These are phyloP conservation scores for Abscondita cerata DNA, from an alignment of 2,888 invertebrate species.

Conservation along the genomic window DNA sequence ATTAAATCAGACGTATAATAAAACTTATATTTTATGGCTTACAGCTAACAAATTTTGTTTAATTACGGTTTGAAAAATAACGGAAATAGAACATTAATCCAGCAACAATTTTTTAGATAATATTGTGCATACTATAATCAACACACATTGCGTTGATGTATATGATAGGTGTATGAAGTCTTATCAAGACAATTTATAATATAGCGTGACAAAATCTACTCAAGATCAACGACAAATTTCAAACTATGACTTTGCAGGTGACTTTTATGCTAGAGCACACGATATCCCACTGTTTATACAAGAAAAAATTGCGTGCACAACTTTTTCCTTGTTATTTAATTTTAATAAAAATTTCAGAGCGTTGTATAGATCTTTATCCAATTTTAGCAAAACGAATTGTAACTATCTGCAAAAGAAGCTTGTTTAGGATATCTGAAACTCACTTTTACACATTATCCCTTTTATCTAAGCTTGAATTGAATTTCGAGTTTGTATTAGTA, in stretches of 20 bases:
- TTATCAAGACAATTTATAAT: slow-evolving; percentile 36
- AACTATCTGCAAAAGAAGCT: slow-evolving; percentile 33
- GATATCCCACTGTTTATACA: slow-evolving; percentile 11
- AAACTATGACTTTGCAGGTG: slow-evolving; percentile 28
- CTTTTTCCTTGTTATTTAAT: slow-evolving; percentile 22
- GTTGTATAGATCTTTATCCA: slow-evolving; percentile 36
- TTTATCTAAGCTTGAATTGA: slow-evolving; percentile 24
- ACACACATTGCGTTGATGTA: slow-evolving; percentile 35
- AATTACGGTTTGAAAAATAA: too few species aligned
- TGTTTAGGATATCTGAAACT: slow-evolving; percentile 29
- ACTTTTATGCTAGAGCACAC: slow-evolving; percentile 18
- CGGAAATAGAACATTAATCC: too few species aligned
- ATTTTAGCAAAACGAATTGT: slow-evolving; percentile 35
- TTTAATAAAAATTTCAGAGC: slow-evolving; percentile 32
- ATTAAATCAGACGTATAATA: slow-evolving; percentile 18
- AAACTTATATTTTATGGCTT: too few species aligned
- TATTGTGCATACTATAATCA: slow-evolving; percentile 32
- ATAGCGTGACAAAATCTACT: slow-evolving; percentile 34
- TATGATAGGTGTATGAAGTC: slow-evolving; percentile 32
- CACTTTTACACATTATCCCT: slow-evolving; percentile 22
- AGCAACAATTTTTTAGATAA: slow-evolving; percentile 21
- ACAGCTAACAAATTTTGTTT: too few species aligned
- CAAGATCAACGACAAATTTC: slow-evolving; percentile 32
- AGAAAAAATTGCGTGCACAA: slow-evolving; percentile 21
- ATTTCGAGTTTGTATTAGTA: slow-evolving; percentile 4